Evolutionary conservation across 2,797 vertebrate genomes (phyloP), one percentile per base, ranked within the genome.

Genomic region (Gymnopithys bicolor): DNA sequence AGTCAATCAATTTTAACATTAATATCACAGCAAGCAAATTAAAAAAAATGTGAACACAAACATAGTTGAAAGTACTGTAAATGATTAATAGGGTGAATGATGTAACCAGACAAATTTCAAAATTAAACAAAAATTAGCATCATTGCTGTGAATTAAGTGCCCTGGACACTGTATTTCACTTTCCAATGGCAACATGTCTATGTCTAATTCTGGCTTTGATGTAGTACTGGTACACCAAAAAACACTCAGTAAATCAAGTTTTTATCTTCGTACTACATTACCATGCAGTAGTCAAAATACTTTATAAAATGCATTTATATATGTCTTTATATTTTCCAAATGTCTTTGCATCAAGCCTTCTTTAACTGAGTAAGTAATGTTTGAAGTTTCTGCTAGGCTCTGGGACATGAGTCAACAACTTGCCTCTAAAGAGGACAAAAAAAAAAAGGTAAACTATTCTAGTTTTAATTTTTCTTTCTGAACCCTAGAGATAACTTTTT

Each of bases 331-430:
- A 16, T 63, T 85, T 94, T 89, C 28, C 10, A 83, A 77, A 87
- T 45, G 11, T 52, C 28, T 79, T 80, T 51, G 9, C 49, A 53
- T 70, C 41, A 60, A 64, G 62, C 49, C 4, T 74, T 62, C 48
- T 89, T 77, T 74, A 83, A 71, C 91, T 80, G 85, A 64, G 33
- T 52, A 93, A 74, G 28, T 56, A 82, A 53, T 39, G 37, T 85
- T 96, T 91, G 82, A 95, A 94, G 94, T 87, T 85, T 24, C 33
- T 87, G 7, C 41, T 95, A 28, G 41, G 75, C 79, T 70, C 49
- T 56, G 87, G 95, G 93, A 71, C 56, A 80, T 87, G 49, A 96
- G 39, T 93, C 68, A 92, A 87, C 84, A 95, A n/a, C 46, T 80
- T 78, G 46, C 41, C 27, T 80, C 52, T 71, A 89, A 85, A 45